Evolutionary conservation across 1,140 invertebrate species (phyloP), one percentile per base, ranked within the genome.

Genomic region (Bombus waltoni): DNA sequence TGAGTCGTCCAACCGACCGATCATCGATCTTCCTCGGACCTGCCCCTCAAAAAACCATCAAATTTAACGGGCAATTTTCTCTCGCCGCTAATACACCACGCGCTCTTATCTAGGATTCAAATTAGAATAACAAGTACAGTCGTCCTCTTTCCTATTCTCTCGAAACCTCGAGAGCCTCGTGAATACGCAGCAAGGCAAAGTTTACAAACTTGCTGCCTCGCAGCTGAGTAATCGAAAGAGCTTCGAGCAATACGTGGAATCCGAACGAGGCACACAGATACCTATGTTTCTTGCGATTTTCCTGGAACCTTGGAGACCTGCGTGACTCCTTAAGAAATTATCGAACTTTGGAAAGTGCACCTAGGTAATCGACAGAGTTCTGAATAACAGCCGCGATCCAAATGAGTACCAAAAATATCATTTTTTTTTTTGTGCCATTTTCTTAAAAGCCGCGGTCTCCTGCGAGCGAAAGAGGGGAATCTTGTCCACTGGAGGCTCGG

Each of bases 381-480:
- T 2, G 47, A 53, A 53, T 53, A 53, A 53, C 22, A 53, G 5
- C 47, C 18, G 47, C 5, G 6, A 53, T 22, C 47, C 22, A 22
- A 53, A 28, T 4, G 18, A 4, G 22, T 28, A 6, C 15, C 15
- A 28, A 59, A 62, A 28, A 62, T 62, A n/a, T 2, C 59, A n/a
- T n/a, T n/a, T 65, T 6, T 25, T 18, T 0, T 57, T 18, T 25
- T 25, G 6, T 53, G 0, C 0, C 8, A 65, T 65, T 32, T 15
- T 65, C n/a, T 15, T n/a, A 6, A 65, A 65, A 65, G 0, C 62
- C 2, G 15, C n/a, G 38, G 6, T 25, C 25, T 5, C 6, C 10
- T 84, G 47, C 13, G 62, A 71, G 38, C 28, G 10, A 85, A 88
- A 89, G 81, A 35, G 77, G 72, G 35, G 72, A 79, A 32, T 22